Evolutionary conservation across 2,888 invertebrate species (phyloP).

Genomic region (Drosophila borealis): DNA sequence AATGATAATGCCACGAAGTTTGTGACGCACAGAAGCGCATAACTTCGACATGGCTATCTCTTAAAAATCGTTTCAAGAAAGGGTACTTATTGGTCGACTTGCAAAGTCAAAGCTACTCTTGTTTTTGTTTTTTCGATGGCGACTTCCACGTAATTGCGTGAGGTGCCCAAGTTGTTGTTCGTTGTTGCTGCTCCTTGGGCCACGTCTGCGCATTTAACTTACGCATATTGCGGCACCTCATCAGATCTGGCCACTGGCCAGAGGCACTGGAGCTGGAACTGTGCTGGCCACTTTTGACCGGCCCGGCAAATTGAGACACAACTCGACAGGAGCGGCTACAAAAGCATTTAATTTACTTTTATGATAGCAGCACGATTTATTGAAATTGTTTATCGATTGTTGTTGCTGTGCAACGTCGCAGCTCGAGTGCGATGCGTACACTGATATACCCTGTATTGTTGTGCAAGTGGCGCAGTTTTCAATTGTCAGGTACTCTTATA

Average conservation of each 20-base stretch:
- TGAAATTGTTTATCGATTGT: slow-evolving; percentile 62
- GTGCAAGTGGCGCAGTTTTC: background rate
- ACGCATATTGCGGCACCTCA: slow-evolving; percentile 70
- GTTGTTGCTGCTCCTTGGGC: slow-evolving; percentile 41
- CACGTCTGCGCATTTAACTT: slow-evolving; percentile 68
- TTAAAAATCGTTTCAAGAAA: background rate
- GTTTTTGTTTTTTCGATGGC: slow-evolving; percentile 25
- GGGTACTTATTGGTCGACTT: background rate
- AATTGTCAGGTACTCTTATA: too few relatives aligned
- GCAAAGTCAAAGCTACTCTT: rapidly evolving
- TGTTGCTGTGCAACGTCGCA: slow-evolving; percentile 3
- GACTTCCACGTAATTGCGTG: slow-evolving; percentile 66
- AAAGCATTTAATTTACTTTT: slow-evolving; percentile 71
- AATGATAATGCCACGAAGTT: too few relatives aligned
- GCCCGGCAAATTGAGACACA: slow-evolving; percentile 70
- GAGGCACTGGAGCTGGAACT: slow-evolving; percentile 9
- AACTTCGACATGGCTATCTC: background rate
- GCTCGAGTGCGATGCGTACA: slow-evolving; percentile 5
- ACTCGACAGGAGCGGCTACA: slow-evolving; percentile 48
- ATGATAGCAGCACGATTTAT: slow-evolving; percentile 74
- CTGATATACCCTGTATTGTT: slow-evolving; percentile 6
- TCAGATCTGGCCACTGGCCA: slow-evolving; percentile 46
- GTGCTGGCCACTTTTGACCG: slow-evolving; percentile 18
- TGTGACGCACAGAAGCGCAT: background rate
- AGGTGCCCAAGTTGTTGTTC: slow-evolving; percentile 28